Evolutionary conservation across 2,113 vertebrate species (phyloP).

Genomic region (Pontoporia blainvillei): DNA sequence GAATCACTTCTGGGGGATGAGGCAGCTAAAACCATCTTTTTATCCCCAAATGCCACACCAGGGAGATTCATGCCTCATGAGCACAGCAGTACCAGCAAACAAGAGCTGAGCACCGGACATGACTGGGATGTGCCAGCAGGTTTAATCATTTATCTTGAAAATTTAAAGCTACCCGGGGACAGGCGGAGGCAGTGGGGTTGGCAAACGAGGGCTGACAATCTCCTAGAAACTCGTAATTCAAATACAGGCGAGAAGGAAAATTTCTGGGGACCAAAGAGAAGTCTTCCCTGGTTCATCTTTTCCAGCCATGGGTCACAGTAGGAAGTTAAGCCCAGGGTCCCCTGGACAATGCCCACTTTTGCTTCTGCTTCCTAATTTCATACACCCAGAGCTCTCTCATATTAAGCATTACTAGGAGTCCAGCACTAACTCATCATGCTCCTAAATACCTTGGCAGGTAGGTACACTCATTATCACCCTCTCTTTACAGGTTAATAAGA

Average conservation of each 20-base stretch:
- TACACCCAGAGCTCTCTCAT: not conserved
- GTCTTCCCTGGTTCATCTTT: not conserved
- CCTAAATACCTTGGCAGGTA: not conserved
- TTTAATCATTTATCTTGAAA: not conserved
- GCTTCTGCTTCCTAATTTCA: not conserved
- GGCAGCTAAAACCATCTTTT: conserved; percentile 58
- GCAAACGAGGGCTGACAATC: not conserved
- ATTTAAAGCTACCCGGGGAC: not conserved
- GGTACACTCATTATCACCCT: not conserved
- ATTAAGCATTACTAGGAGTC: not conserved
- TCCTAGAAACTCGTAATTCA: not conserved
- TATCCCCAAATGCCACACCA: conserved; percentile 34
- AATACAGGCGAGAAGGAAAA: not conserved
- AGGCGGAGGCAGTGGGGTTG: fast-evolving
- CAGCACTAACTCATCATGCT: not conserved
- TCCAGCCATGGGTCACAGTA: not conserved
- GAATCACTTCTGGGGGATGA: conserved; percentile 63
- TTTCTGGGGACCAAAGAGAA: not conserved
- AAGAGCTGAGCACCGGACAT: not conserved
- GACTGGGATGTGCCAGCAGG: not conserved
- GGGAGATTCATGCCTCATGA: not conserved
- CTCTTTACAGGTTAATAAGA: not conserved
- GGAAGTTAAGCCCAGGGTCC: not conserved
- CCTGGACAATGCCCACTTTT: not conserved
- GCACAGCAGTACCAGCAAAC: not conserved